A percentile compares a stretch with the other conserved stretches of the same genome.
These are phyloP conservation scores for Phytoseiulus persimilis DNA, from an alignment of 2,888 invertebrate species.

Conservation along the genomic window DNA sequence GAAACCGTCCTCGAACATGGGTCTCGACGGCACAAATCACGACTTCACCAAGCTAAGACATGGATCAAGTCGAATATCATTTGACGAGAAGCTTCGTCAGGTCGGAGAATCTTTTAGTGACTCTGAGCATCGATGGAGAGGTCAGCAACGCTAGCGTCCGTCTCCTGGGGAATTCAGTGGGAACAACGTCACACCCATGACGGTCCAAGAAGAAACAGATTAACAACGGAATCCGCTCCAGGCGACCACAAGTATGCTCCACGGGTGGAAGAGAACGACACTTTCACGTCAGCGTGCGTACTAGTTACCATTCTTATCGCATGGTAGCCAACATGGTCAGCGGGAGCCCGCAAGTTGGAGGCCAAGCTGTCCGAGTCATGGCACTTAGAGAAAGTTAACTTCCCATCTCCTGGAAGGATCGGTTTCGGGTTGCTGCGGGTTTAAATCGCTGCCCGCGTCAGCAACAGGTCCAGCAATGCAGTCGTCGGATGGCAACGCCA, in stretches of 20 bases:
- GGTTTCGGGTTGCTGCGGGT: neutral
- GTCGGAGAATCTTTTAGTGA: neutral
- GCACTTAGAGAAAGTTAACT: neutral
- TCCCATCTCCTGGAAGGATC: neutral
- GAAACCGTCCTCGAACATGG: neutral
- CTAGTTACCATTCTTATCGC: neutral
- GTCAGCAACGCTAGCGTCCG: neutral
- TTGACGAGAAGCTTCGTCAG: neutral
- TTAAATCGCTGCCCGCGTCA: neutral
- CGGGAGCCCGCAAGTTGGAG: neutral
- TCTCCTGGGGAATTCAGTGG: neutral
- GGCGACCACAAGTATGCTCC: neutral
- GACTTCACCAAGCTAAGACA: neutral
- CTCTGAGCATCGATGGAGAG: neutral
- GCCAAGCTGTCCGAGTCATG: neutral
- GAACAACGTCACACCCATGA: neutral
- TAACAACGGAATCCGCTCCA: neutral
- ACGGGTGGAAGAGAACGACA: neutral
- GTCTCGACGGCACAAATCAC: neutral
- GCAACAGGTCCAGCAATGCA: neutral
- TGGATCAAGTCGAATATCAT: neutral
- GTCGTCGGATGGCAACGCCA: no score
- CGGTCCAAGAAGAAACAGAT: neutral
- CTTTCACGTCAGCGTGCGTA: neutral
- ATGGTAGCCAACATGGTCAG: neutral